Base-by-base conservation (phyloP, 2,113 vertebrate species). In the Malaclemys terrapin region DNA sequence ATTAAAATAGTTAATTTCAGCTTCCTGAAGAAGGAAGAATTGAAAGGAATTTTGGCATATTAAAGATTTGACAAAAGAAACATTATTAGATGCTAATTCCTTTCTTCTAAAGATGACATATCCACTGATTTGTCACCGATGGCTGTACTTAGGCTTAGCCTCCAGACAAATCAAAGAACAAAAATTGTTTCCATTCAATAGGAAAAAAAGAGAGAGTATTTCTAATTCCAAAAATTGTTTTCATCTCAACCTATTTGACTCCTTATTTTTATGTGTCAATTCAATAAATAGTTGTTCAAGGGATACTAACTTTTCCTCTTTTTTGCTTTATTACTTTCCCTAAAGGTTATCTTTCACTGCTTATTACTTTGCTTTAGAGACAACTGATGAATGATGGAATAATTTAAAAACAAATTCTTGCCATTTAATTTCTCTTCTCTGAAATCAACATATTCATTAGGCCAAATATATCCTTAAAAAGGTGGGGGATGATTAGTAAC, bases 1-100 rank as follows among this genome's bases (percentile, higher is more conserved):
- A 84, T 94, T 93, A 90, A 56, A 97, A 12, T 10, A 96, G 89
- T 62, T 65, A 75, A 56, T 90, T 97, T 91, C 82, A 96, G 80
- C 10, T 94, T 93, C n/a, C 82, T 27, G 45, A 92, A 89, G 91
- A 45, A 94, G 20, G 85, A 97, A 80, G 79, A 92, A 94, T 3
- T 87, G 29, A 95, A 91, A 88, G 12, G 69, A 19, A 50, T 31
- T 84, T 88, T 85, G 72, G 45, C 47, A 65, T 93, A 89, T 27
- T 35, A 87, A 31, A 87, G 90, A 87, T 38, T 52, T 84, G 91
- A 84, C 75, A 81, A 95, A 95, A 84, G 27, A 47, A 78, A 75
- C 69, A 57, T 57, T 27, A 76, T 87, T 80, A 80, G 75, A 78
- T 78, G 75, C 13, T 47, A 78, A 78, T 78, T 78, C 38, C 25